Base-by-base conservation (phyloP, 2,888 invertebrate species). In the Phorcus lineatus region DNA sequence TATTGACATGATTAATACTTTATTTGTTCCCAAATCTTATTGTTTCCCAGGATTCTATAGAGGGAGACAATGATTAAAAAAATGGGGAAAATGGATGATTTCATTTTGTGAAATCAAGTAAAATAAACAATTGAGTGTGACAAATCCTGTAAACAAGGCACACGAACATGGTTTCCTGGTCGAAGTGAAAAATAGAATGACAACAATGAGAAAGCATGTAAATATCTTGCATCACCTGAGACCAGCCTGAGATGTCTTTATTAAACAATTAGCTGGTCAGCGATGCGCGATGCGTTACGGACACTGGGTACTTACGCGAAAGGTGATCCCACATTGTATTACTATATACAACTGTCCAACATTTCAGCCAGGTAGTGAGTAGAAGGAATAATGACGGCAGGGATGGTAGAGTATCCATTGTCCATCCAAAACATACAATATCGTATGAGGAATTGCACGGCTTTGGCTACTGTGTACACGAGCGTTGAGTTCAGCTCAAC, bases 271-370 rank as follows among this genome's bases (percentile, higher is more conserved):
- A 24, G 24, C 24, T 17, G 62, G 62, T 62, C 62, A 62, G 62
- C n/a, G 62, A 62, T 28, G 62, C 62, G 62, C 24, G 62, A 24
- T 9, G 28, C 28, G 13, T 24, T 16, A 62, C 28, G 24, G 62
- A 62, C 62, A 62, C 4, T 74, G 47, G 31, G 52, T 82, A 82
- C 82, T 82, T 74, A 82, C 82, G 62, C 67, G 82, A 82, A 47
- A 82, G 80, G 67, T 82, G 82, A 28, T 82, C 82, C 82, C 82
- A 82, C 40, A 70, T 62, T n/a, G 81, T 77, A 70, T 78, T 52
- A 53, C 78, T 53, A 70, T 53, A 53, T 53, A 78, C 78, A 53
- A 78, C 36, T 53, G 67, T 53, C 78, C 67, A 78, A 53, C 24
- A 53, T 24, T 78, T 47, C 47, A 47, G 67, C 31, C 70, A 66